Evolutionary conservation across 2,888 invertebrate genomes (phyloP).

Genomic region (Andrena marginata): DNA sequence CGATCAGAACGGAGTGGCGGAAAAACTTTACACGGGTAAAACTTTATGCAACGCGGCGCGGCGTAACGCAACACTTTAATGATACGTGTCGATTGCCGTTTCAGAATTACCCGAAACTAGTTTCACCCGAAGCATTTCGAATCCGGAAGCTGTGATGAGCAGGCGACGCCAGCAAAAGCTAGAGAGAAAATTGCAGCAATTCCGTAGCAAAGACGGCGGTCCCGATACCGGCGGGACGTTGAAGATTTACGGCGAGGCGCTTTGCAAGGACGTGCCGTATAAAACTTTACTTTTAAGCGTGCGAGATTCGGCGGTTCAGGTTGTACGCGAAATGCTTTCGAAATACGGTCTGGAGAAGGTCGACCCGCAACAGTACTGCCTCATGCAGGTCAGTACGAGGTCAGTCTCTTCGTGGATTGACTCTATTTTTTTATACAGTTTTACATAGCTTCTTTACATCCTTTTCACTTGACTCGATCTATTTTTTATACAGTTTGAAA

Average conservation of each 20-base stretch:
- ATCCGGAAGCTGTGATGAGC: conserved; percentile 99
- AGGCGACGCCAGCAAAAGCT: conserved; percentile 97
- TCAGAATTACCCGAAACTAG: conserved; percentile 98
- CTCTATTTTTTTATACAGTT: background rate
- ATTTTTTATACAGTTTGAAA: background rate
- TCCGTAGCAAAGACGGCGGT: conserved; percentile 97
- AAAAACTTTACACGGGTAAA: conserved; percentile 95
- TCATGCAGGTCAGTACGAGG: conserved; percentile 92
- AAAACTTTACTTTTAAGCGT: conserved; percentile 98
- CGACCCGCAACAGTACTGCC: conserved; percentile 96
- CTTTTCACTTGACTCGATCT: background rate
- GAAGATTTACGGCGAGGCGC: conserved; percentile 98
- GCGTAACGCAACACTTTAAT: background rate
- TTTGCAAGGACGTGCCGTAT: conserved; percentile 98
- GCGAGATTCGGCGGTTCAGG: conserved; percentile 95
- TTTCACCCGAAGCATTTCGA: conserved; percentile 99
- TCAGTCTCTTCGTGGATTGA: no score
- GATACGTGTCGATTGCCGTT: background rate
- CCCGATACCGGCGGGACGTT: conserved; percentile 97
- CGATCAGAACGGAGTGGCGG: conserved; percentile 93
- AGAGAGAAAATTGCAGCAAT: conserved; percentile 98
- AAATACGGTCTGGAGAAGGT: conserved; percentile 97
- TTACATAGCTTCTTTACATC: no score
- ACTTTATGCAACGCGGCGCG: background rate
- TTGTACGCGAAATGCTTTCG: conserved; percentile 97